Conservation (phyloP, 2,888 invertebrate species). For the Rotaria sp. region DNA sequence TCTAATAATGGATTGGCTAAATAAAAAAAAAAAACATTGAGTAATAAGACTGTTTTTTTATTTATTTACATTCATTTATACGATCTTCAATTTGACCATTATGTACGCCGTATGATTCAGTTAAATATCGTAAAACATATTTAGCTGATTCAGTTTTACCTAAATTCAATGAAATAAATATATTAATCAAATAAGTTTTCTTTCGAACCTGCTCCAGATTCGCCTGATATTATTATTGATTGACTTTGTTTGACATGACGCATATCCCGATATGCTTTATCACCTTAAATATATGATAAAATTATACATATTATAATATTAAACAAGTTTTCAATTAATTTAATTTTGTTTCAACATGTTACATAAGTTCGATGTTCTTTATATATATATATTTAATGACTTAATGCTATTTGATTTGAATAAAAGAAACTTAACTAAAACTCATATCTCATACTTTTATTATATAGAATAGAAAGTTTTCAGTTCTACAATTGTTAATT, state of each 20-base stretch:
- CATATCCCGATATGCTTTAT: conserved; percentile 96
- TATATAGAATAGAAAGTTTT: too few relatives aligned
- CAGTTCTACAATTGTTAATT: too few relatives aligned
- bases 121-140: conserved; percentile 84
- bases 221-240: conserved; percentile 88
- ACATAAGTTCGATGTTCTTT: too few relatives aligned
- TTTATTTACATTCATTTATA: conserved; percentile 74
- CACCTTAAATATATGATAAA: conserved; percentile 67
- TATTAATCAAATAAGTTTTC: background rate
- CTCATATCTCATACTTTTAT: too few relatives aligned
- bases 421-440: too few relatives aligned
- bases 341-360: too few relatives aligned
- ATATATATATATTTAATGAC: background rate
- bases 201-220: conserved; percentile 72
- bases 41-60: conserved; percentile 44
- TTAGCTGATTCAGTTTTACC: conserved; percentile 96
- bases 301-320: too few relatives aligned
- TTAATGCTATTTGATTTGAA: too few relatives aligned
- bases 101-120: too few relatives aligned
- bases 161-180: background rate
- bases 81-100: conserved; percentile 89
- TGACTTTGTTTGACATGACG: conserved; percentile 82
- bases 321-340: too few relatives aligned
- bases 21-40: background rate
- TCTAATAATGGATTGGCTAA: conserved; percentile 81